Conservation (phyloP, 2,113 vertebrate species). For the Eonycteris spelaea region DNA sequence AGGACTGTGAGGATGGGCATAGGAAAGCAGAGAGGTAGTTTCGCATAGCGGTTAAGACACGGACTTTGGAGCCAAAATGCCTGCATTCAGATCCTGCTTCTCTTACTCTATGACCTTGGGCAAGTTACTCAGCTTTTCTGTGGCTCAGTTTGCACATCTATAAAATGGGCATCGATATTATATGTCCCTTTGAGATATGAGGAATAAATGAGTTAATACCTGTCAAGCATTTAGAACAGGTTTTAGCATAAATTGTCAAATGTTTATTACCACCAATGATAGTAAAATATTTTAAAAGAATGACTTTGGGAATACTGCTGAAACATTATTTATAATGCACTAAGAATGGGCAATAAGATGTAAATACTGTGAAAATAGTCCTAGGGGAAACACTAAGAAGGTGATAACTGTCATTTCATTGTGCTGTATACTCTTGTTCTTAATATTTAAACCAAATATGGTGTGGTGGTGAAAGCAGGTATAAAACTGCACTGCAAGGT, state of each 20-base stretch:
- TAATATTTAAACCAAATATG: not conserved
- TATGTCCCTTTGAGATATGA: not conserved
- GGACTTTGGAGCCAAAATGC: not conserved
- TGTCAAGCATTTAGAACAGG: not conserved
- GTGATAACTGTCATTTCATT: not conserved
- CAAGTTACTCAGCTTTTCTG: not conserved
- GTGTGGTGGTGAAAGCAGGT: no score
- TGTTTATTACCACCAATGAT: not conserved
- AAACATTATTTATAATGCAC: not conserved
- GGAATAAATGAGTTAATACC: not conserved
- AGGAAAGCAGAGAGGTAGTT: not conserved
- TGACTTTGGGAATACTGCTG: not conserved
- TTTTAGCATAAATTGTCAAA: not conserved
- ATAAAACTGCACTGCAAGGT: no score
- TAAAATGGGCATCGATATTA: not conserved
- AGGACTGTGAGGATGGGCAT: fast-evolving
- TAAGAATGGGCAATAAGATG: not conserved
- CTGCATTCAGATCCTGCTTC: not conserved
- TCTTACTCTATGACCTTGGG: not conserved
- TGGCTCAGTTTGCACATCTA: not conserved
- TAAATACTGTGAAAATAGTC: not conserved
- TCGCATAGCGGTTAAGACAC: not conserved
- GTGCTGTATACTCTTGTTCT: not conserved
- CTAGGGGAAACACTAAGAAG: not conserved
- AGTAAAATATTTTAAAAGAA: not conserved